Evolutionary conservation across 2,797 vertebrate genomes (phyloP).

Genomic region (Micropoecilia bifurca): DNA sequence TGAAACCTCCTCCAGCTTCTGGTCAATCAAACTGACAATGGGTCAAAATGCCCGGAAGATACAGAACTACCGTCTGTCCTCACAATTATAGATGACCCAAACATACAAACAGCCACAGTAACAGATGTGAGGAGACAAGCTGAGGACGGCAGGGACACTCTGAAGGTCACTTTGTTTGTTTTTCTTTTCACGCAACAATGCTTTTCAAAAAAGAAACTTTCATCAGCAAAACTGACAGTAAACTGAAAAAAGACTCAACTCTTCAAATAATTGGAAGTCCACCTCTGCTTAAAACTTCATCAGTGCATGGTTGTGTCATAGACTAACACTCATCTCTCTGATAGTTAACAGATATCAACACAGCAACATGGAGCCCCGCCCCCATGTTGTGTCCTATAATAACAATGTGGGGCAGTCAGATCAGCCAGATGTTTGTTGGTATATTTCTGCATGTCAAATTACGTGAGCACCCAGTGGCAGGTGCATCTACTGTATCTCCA

Average conservation of each 20-base stretch:
- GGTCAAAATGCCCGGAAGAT: slow-evolving; percentile 5
- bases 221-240: background rate
- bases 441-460: slow-evolving; percentile 6
- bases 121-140: slow-evolving; percentile 34
- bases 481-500: slow-evolving; percentile 29
- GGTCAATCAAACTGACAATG: background rate
- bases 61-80: slow-evolving; percentile 4
- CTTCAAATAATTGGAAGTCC: background rate
- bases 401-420: slow-evolving; percentile 50
- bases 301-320: background rate
- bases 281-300: background rate
- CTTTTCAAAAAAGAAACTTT: background rate
- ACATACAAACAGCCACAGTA: background rate
- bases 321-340: background rate
- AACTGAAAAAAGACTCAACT: background rate
- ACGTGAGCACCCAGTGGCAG: background rate
- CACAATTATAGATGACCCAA: background rate
- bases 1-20: background rate
- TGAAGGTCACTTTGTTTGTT: slow-evolving; percentile 15
- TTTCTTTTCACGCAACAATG: background rate
- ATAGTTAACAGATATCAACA: background rate
- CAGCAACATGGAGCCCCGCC: background rate
- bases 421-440: slow-evolving; percentile 55
- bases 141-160: slow-evolving; percentile 10
- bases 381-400: slow-evolving; percentile 10